Conservation (phyloP, 2,113 vertebrate species). For the Vicugna pacos region DNA sequence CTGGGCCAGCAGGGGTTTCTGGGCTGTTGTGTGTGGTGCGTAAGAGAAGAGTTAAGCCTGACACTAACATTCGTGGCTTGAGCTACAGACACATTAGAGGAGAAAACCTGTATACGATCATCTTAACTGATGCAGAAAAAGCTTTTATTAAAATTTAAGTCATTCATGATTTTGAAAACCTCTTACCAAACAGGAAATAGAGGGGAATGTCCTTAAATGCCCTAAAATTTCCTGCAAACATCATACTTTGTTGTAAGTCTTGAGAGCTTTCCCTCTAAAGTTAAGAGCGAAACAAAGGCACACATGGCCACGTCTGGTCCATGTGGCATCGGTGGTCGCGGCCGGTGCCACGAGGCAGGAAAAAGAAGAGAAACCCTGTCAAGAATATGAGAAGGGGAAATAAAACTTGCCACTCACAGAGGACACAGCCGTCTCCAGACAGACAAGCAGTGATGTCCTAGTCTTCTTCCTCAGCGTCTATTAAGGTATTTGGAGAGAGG, state of each 20-base stretch:
- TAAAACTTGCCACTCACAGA: not conserved
- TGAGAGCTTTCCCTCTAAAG: not conserved
- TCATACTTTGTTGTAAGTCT: not conserved
- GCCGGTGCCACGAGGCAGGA: not conserved
- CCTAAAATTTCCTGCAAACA: not conserved
- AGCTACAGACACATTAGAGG: not conserved
- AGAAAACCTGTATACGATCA: not conserved
- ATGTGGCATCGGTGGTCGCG: fast-evolving
- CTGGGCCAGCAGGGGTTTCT: not conserved
- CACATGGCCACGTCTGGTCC: fast-evolving
- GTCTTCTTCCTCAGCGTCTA: not conserved
- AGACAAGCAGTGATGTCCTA: fast-evolving
- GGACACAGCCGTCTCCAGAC: fast-evolving
- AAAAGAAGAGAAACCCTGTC: not conserved
- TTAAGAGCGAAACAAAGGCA: not conserved
- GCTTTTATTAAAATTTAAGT: not conserved
- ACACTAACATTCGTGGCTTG: not conserved
- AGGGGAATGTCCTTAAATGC: not conserved
- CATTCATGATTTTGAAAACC: not conserved
- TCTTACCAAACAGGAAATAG: not conserved
- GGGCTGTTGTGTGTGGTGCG: not conserved
- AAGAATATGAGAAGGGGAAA: not conserved
- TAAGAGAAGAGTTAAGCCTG: not conserved
- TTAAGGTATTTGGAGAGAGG: not conserved
- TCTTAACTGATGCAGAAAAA: not conserved